Evolutionary conservation across 2,888 invertebrate species (phyloP), one percentile per base, ranked within the genome.

Genomic region (Pseudoips prasinana): DNA sequence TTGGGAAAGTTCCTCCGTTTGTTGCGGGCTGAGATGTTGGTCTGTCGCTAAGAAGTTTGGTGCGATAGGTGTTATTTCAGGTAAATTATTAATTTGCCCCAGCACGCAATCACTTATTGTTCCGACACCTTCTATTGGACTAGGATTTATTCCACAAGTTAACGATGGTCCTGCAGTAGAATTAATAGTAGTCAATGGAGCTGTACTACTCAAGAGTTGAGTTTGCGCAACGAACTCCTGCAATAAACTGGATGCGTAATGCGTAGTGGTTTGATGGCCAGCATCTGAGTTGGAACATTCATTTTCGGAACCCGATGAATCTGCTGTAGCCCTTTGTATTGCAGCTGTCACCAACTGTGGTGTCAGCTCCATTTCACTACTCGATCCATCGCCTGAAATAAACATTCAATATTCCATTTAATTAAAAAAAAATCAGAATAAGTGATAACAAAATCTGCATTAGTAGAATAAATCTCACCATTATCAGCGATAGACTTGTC

Each of bases 211-310:
- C 17, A 94, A 72, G 66, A 92, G 86, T 72, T 94, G 94, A 0
- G 95, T 95, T 73, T 94, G 95, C 29, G 92, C 94, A 39, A 93
- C 95, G 63, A 95, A 95, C 64, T 95, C 94, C 66, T 95, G 95
- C 41, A 96, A 74, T 43, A 96, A 74, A 33, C 93, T 93, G 8
- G 94, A 94, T 39, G 94, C 92, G 68, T 94, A 93, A 61, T 92
- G 92, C 8, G 91, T 89, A 25, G 90, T 88, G 47, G 81, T 87
- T 49, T 81, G 86, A 57, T 90, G 90, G 44, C 91, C 87, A 34
- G 84, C 65, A 40, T 83, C 89, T 1, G 90, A 85, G 45, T 88
- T 89, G 0, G 90, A 89, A 50, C 85, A 88, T 66, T 94, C 94
- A 39, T 92, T 93, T 67, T 94, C 94, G 1, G 94, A 94, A 20